These are phyloP conservation scores for Enteromius thamalakanensis DNA, from an alignment of 2,797 vertebrate species.

Conservation along the genomic window DNA sequence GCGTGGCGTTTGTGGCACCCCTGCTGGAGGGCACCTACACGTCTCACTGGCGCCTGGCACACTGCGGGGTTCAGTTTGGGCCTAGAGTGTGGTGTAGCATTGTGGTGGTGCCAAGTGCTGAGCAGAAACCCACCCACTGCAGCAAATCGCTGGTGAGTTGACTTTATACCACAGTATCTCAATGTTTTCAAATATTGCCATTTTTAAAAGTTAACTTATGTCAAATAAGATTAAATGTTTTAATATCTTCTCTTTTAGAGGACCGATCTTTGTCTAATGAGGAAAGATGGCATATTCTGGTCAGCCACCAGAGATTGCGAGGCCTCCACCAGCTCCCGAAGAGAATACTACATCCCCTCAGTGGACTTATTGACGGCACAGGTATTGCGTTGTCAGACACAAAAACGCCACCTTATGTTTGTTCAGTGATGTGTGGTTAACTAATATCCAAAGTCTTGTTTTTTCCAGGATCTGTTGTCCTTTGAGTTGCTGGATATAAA, in stretches of 20 bases:
- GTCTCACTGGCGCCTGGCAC: slow-evolving; percentile 96
- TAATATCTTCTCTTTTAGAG: slow-evolving; percentile 62
- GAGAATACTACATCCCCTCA: slow-evolving; percentile 91
- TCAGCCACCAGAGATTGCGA: slow-evolving; percentile 60
- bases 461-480: slow-evolving; percentile 89
- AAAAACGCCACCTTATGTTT: not conserved
- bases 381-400: slow-evolving; percentile 70
- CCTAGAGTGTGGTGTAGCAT: slow-evolving; percentile 98
- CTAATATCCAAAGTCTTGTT: slow-evolving; percentile 12
- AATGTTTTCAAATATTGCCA: not conserved
- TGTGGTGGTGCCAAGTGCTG: slow-evolving; percentile 84
- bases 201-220: not conserved
- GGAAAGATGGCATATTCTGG: slow-evolving; percentile 59
- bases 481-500: slow-evolving; percentile 97
- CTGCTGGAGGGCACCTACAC: slow-evolving; percentile 94
- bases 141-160: slow-evolving; percentile 82
- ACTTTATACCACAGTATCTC: not conserved
- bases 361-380: slow-evolving; percentile 96
- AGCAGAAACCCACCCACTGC: slow-evolving; percentile 68
- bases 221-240: not conserved
- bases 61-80: slow-evolving; percentile 94
- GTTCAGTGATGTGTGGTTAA: slow-evolving; percentile 1
- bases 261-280: slow-evolving; percentile 65
- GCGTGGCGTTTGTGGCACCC: slow-evolving; percentile 92
- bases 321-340: slow-evolving; percentile 74